Evolutionary conservation across 2,888 invertebrate species (phyloP), one percentile per base, ranked within the genome.

Genomic region (Kuschelorhynchus macadamiae): DNA sequence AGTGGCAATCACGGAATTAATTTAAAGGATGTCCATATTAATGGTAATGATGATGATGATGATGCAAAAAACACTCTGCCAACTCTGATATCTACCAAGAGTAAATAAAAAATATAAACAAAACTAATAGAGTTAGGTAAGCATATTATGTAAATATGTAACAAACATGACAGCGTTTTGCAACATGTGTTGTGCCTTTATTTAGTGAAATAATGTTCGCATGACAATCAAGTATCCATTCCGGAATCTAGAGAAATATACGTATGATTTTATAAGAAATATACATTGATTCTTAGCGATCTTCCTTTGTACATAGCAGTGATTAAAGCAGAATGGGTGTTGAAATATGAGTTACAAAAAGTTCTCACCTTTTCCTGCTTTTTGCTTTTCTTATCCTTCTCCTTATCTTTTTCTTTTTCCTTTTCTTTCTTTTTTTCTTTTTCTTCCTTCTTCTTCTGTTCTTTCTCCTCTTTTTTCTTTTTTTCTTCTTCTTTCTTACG

Each of bases 361-460:
- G 20, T 41, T 46, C 67, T 75, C 78, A 86, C 85, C 85, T 86
- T 86, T 69, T 85, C 85, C 71, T 86, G 85, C 73, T 87, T 86
- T 74, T 86, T 86, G 72, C 75, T 74, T 70, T 79, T 78, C 67
- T 78, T 77, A 32, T 77, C 75, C 64, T 72, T 74, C 74, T 65
- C 53, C 30, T 57, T 73, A 71, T 59, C 65, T 57, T 65, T 77
- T 77, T 46, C 76, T 74, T 73, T 79, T 75, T 50, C 81, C 80
- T 60, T 82, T 80, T 53, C 80, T 76, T 74, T 81, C 80, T 70
- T 80, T 78, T 60, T 78, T 76, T 57, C 80, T 78, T 81, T 91
- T 89, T 82, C 88, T 86, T 75, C 87, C 84, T 75, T 88, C 86
- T 82, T 88, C 87, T 79, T 86, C 82, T 50, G 85, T 57, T 88